A percentile compares a stretch with the other conserved stretches of the same genome.
phyloP scores from a whole-genome alignment of 2,113 vertebrate species.

The Cebidichthys violaceus region DNA sequence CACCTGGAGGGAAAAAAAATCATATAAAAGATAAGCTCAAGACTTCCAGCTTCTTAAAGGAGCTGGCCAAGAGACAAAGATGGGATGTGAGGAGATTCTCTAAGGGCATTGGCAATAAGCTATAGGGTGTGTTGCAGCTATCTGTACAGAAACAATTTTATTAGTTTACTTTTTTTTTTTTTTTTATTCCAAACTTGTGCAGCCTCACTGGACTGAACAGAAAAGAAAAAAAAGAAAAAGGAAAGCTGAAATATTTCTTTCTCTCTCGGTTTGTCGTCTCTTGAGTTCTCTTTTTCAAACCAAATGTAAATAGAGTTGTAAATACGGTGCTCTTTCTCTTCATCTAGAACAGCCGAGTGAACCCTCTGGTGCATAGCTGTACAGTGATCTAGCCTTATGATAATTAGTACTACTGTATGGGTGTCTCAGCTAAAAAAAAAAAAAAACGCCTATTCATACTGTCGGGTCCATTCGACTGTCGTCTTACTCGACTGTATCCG shows the following conservation, averaged over 20 bases:
- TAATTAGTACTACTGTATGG: slow-evolving; percentile 81
- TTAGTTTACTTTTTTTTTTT: slow-evolving; percentile 58
- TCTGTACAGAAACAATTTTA: slow-evolving; percentile 86
- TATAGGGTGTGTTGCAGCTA: slow-evolving; percentile 92
- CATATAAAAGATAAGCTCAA: neutral
- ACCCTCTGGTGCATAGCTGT: slow-evolving; percentile 92
- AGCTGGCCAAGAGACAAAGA: slow-evolving; percentile 37
- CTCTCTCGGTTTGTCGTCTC: slow-evolving; percentile 62
- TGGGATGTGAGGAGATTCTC: slow-evolving; percentile 62
- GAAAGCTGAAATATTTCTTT: slow-evolving; percentile 74
- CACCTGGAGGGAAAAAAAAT: neutral
- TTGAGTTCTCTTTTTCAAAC: slow-evolving; percentile 65
- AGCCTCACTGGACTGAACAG: slow-evolving; percentile 85
- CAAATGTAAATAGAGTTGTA: slow-evolving; percentile 90
- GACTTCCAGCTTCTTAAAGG: slow-evolving; percentile 40
- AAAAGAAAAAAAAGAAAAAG: neutral
- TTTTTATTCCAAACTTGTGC: slow-evolving; percentile 78
- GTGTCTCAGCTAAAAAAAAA: slow-evolving; percentile 74
- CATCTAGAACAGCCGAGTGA: slow-evolving; percentile 89
- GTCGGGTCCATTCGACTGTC: slow-evolving; percentile 84
- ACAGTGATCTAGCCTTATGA: slow-evolving; percentile 88
- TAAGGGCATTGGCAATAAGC: slow-evolving; percentile 98
- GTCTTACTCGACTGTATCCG: slow-evolving; percentile 85
- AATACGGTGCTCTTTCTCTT: slow-evolving; percentile 90
- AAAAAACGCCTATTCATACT: slow-evolving; percentile 74